Evolutionary conservation across 2,888 invertebrate species (phyloP), one percentile per base, ranked within the genome.

Genomic region (Orthosia gothica): DNA sequence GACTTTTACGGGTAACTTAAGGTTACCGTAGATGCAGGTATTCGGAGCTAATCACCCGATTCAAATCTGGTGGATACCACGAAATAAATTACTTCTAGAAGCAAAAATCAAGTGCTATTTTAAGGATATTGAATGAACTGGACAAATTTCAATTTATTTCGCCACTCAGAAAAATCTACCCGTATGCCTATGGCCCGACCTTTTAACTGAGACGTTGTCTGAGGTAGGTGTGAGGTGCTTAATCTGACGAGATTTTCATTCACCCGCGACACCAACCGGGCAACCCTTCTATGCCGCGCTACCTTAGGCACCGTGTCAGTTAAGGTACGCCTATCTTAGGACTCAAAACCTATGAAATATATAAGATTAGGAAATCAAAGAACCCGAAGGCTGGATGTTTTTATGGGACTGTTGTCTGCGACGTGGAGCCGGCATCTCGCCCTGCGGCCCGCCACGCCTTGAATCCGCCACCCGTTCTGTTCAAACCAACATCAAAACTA

Each of bases 361-460:
- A n/a, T 15, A 59, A 18, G 16, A 26, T 26, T 32, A 23, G 5
- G n/a, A 32, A 49, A 32, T n/a, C 2, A 20, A 67, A 47, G n/a
- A 79, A 83, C 83, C 75, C 13, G 69, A 23, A 18, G 55, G 59
- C 0, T 70, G 71, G 1, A 61, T 20, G n/a, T 7, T 55, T 55
- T 54, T 79, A 26, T 18, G 66, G n/a, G 54, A 0, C 3, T 54
- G 13, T 7, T 40, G 45, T 16, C 55, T 79, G 26, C 70, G 81
- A 4, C 68, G 79, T 26, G 49, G 49, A 11, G 64, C 57, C 12
- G 70, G 58, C 61, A 65, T 49, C 50, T 78, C 79, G 0, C 68
- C 65, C 16, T 57, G 65, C 49, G 58, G 64, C 5, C 59, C 70
- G 18, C 40, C 64, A 15, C 69, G 73, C 77, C 75, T 77, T 1